Base-by-base conservation (phyloP, 2,797 vertebrate species). In the Margarornis squamiger region DNA sequence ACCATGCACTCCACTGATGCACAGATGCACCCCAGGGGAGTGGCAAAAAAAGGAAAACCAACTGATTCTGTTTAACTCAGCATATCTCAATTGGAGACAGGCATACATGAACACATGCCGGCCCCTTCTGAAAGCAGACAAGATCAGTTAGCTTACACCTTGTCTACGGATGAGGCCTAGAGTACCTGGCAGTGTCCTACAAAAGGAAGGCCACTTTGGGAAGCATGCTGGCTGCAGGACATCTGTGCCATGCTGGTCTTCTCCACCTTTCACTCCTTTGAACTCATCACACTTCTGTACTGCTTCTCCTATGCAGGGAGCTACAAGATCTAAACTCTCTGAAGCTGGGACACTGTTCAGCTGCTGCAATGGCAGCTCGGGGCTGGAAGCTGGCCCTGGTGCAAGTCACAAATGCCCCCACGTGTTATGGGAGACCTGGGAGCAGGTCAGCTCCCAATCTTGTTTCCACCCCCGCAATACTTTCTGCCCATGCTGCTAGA, bases 71-170 rank as follows among this genome's bases (percentile, higher is more conserved):
- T 62, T 75, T 41, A 65, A 77, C 32, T 45, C 0, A 73, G 10
- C 18, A 4, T 2, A 52, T 32, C 86, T 30, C 78, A 61, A 1
- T 1, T 27, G 45, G 49, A 92, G 39, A 68, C 68, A 65, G 59
- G 27, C 24, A 0, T 34, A 39, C 2, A 1, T 10, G 46, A 86
- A 27, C 43, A 32, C 3, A 1, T 26, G 29, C 38, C 2, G 3
- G 51, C 32, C 46, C 76, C 51, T 32, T 23, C 39, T 3, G 7
- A 45, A 55, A 63, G 36, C 23, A 55, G 26, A 36, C 55, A 18
- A 79, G 13, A 5, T 52, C 23, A 5, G 14, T 22, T 22, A 14
- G 12, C 32, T 43, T 30, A 19, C 52, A 39, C 17, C 68, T 43
- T n/a, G 68, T 5, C 41, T 18, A 32, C 0, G 1, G 46, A 24